A percentile compares a stretch with the other conserved stretches of the same genome.
Conservation (phyloP, 2,888 invertebrate genomes). For the Exocentrus adspersus region DNA sequence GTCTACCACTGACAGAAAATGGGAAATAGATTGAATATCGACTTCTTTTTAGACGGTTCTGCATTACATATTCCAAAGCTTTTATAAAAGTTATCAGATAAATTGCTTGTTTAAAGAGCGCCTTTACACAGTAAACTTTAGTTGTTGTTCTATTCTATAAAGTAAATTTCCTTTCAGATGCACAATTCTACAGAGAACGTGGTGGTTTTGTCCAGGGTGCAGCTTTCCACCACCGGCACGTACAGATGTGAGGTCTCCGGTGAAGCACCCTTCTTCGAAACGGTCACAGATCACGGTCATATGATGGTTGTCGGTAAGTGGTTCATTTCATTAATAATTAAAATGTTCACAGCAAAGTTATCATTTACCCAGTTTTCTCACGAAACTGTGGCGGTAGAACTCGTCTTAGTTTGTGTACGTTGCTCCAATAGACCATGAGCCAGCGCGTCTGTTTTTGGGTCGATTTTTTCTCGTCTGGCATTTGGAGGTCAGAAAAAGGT, state of each 20-base stretch:
- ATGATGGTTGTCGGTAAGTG: slow-evolving; percentile 77
- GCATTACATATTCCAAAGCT: slow-evolving; percentile 56
- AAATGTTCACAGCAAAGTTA: too few relatives aligned
- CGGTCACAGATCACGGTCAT: slow-evolving; percentile 73
- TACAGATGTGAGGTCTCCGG: slow-evolving; percentile 78
- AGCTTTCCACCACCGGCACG: slow-evolving; percentile 71
- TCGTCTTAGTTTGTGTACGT: too few relatives aligned
- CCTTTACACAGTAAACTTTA: slow-evolving; percentile 24
- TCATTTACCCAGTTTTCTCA: too few relatives aligned
- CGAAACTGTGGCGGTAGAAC: too few relatives aligned
- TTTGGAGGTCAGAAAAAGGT: too few relatives aligned
- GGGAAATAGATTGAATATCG: slow-evolving; percentile 61
- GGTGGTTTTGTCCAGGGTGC: slow-evolving; percentile 73
- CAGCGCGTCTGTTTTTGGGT: too few relatives aligned
- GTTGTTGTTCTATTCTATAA: not conserved
- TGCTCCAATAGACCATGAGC: too few relatives aligned
- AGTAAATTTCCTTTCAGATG: slow-evolving; percentile 64
- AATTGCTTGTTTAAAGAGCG: slow-evolving; percentile 50
- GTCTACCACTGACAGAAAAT: slow-evolving; percentile 61
- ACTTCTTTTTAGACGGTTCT: slow-evolving; percentile 55
- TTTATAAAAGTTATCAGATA: slow-evolving; percentile 54
- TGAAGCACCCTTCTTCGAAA: slow-evolving; percentile 77
- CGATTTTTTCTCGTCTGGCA: too few relatives aligned
- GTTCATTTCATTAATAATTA: too few relatives aligned
- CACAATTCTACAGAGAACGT: slow-evolving; percentile 75